These are phyloP conservation scores for Psammodynastes pulverulentus DNA, from an alignment of 2,113 vertebrate species.

Conservation along the genomic window DNA sequence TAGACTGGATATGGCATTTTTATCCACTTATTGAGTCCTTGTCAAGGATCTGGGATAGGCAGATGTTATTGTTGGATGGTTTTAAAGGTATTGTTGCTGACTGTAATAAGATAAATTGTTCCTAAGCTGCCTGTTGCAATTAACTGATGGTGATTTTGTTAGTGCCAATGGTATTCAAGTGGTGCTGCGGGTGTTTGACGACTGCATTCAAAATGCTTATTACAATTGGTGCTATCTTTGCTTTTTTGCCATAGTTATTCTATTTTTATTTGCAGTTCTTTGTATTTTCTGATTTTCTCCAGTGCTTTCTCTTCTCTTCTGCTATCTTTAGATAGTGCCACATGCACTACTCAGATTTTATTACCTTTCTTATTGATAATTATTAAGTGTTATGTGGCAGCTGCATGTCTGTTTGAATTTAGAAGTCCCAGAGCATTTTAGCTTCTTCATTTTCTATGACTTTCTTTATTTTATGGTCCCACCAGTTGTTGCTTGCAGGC, in stretches of 20 bases:
- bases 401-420: neutral
- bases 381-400: neutral
- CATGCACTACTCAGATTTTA: neutral
- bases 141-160: neutral
- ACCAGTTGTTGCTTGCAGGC: no score
- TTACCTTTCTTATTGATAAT: neutral
- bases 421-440: neutral
- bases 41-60: neutral
- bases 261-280: no score
- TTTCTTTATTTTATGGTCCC: no score
- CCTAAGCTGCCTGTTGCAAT: neutral
- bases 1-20: neutral
- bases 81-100: neutral
- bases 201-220: no score
- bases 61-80: neutral
- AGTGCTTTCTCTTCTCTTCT: no score
- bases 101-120: neutral
- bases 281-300: no score
- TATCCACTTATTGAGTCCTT: neutral
- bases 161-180: neutral
- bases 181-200: no score
- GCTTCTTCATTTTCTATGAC: no score
- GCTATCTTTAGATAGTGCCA: neutral
- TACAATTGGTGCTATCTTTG: no score
- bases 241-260: no score